Conservation (phyloP, 2,888 invertebrate species). For the Andrena minutula region DNA sequence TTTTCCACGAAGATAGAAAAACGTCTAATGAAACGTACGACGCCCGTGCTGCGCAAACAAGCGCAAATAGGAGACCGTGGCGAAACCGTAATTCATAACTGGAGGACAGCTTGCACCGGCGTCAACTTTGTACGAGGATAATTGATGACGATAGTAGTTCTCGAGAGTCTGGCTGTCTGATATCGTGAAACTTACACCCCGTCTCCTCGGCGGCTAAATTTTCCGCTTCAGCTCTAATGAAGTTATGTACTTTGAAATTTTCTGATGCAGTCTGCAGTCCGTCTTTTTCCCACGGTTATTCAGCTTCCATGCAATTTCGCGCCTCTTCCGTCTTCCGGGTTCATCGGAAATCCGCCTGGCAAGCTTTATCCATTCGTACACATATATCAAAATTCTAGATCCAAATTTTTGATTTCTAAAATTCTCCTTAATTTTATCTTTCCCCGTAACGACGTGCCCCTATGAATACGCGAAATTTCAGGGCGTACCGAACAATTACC, state of each 20-base stretch:
- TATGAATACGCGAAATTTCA: background rate
- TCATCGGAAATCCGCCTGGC: background rate
- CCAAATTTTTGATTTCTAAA: too few species aligned
- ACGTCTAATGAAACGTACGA: constrained; percentile 8
- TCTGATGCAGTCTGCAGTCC: constrained; percentile 35
- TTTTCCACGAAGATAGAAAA: background rate
- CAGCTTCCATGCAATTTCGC: background rate
- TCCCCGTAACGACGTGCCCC: too few species aligned
- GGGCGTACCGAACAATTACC: background rate
- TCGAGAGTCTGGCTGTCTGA: constrained; percentile 33
- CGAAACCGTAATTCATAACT: constrained; percentile 45
- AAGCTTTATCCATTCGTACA: too few species aligned
- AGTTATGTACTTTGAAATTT: constrained; percentile 56
- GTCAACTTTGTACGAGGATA: constrained; percentile 55
- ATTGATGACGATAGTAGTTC: constrained; percentile 61
- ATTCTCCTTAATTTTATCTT: too few species aligned
- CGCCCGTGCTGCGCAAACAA: constrained; percentile 19
- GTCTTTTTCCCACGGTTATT: constrained; percentile 19
- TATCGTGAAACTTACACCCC: constrained; percentile 38
- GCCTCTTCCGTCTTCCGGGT: background rate
- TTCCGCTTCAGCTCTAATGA: constrained; percentile 35
- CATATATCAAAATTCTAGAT: background rate
- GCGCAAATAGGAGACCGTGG: constrained; percentile 18
- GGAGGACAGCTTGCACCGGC: constrained; percentile 32
- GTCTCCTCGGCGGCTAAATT: constrained; percentile 31